Evolutionary conservation across 2,113 vertebrate species (phyloP), one percentile per base, ranked within the genome.

Genomic region (Hiodon alosoides): DNA sequence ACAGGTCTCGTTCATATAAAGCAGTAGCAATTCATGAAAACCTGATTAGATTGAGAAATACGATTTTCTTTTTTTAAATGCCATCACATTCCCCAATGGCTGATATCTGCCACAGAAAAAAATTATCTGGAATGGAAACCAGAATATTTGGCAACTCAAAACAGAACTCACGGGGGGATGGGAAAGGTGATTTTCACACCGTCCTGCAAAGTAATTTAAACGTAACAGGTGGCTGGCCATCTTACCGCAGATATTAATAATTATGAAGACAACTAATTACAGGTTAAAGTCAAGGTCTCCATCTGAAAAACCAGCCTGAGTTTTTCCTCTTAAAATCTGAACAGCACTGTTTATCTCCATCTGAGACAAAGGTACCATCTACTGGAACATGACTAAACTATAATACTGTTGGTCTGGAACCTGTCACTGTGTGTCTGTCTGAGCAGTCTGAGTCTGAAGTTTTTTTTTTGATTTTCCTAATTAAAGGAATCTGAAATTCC

Each of bases 361-460:
- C 55, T 72, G 67, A 64, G 52, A 78, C 76, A 75, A 47, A 75
- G 46, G 59, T 72, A 71, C 73, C 72, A 75, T 67, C 79, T 80
- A 71, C 53, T 78, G 79, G 76, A 62, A 53, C 4, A 52, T 14
- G 55, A 60, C 52, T 52, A 72, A 66, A 77, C 50, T 72, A 72
- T 47, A 75, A 57, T 61, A 31, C 31, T 31, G 31, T 31, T 31
- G 31, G 31, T 31, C 31, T 31, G 31, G 31, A 31, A 31, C 31
- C 31, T 31, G 50, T 55, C 11, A 55, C 31, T 59, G 6, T 31
- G 4, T 65, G 47, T 64, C 11, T 5, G 60, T 71, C 55, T 50
- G 48, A 52, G 31, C 31, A 31, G 31, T 31, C 31, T 31, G 31
- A 31, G 31, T 31, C 31, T 31, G 31, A 31, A 31, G 31, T 31